Base-by-base conservation (phyloP, 2,113 vertebrate genomes). In the Bostrychus sinensis region DNA sequence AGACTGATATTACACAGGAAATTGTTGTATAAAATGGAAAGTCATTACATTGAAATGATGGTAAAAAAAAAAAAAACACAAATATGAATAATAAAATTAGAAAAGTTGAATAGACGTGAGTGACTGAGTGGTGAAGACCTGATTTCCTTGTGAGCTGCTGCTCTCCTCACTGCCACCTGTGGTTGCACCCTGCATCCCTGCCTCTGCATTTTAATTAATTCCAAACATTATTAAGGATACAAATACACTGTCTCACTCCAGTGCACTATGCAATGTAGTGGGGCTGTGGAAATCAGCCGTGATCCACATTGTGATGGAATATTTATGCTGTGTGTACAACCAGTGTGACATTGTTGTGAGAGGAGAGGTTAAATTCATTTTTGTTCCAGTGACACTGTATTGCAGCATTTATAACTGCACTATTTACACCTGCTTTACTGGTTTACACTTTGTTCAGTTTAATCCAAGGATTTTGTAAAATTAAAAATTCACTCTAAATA, bases 1-100 rank as follows among this genome's bases (percentile, higher is more conserved):
- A 86, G 62, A 84, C 80, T 75, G 70, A 88, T 83, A 86, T 88
- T 81, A 72, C 70, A 68, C 82, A 69, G 79, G 81, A 88, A 92
- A 90, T 89, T 88, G 84, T 86, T 75, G 84, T 70, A 77, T 84
- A 82, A 85, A 87, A 80, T 59, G 70, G 63, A 81, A 77, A 82
- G 70, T 43, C 66, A 56, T 86, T 60, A 66, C 75, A 71, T 41
- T 77, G 53, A 72, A 77, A 74, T 37, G 38, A 50, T 70, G 51
- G 58, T 67, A 63, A 72, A 82, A 81, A 14, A 7, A 41, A 41
- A 34, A 34, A 7, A 50, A 65, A 73, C 50, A 79, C 59, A 45
- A 65, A 67, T 34, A 70, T 66, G 0, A 78, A 78, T 78, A 65
- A 69, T 75, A 56, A 69, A 80, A 78, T 78, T 73, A 78, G 71